A percentile compares a stretch with the other conserved stretches of the same genome.
Conservation (phyloP, 2,113 vertebrate species). For the Xenus cinereus region DNA sequence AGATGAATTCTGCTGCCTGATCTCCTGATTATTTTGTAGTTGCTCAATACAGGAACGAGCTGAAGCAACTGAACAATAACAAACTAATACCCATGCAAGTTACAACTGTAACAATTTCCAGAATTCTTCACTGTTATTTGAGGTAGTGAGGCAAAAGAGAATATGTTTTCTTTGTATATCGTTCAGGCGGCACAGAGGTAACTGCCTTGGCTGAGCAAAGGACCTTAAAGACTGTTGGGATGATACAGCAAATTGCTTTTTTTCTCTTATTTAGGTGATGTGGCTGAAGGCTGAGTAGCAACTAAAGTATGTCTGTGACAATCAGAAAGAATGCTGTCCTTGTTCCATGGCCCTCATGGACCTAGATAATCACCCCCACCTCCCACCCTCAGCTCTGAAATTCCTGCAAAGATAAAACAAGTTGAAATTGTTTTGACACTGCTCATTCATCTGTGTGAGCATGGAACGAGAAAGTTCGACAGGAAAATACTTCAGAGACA, state of each 20-base stretch:
- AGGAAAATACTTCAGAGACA: conserved; percentile 17
- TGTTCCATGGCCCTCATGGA: neutral
- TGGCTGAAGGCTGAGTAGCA: conserved; percentile 14
- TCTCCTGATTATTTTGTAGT: neutral
- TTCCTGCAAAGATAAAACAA: neutral
- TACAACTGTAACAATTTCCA: neutral
- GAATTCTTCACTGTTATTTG: neutral
- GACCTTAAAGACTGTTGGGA: neutral
- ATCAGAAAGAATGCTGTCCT: conserved; percentile 13
- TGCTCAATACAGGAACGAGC: neutral
- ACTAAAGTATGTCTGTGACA: neutral
- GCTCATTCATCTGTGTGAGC: conserved; percentile 34
- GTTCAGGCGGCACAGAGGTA: neutral
- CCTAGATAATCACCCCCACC: neutral
- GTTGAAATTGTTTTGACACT: conserved; percentile 31
- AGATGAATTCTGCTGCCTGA: neutral
- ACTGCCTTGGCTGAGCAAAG: neutral
- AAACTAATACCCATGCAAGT: neutral
- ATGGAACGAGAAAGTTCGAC: neutral
- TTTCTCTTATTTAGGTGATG: neutral
- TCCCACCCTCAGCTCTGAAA: neutral
- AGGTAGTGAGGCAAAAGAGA: neutral
- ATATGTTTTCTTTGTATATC: fast-evolving
- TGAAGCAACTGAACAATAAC: neutral
- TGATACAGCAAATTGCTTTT: neutral